Conservation (phyloP, 1,140 invertebrate species). For the Hycleus cichorii region DNA sequence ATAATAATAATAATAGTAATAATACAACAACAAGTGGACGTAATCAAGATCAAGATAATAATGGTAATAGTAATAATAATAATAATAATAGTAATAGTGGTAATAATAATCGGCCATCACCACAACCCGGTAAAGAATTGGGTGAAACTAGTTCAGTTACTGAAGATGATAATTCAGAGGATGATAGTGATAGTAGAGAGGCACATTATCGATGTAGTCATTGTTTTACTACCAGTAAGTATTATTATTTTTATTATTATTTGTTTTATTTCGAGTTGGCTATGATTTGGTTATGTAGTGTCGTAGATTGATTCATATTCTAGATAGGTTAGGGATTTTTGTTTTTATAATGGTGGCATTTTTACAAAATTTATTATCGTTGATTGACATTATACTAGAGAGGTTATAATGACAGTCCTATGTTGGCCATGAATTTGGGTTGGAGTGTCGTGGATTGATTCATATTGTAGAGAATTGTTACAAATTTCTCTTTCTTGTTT, state of each 20-base stretch:
- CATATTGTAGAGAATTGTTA: too few relatives aligned
- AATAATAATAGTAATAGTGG: constrained; percentile 20
- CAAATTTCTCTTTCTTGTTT: too few relatives aligned
- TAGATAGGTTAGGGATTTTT: too few relatives aligned
- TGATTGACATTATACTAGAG: too few relatives aligned
- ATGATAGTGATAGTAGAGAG: constrained; percentile 85
- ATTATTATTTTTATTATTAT: constrained; percentile 1
- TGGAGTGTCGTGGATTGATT: too few relatives aligned
- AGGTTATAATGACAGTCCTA: too few relatives aligned
- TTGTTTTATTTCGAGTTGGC: too few relatives aligned
- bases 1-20: constrained; percentile 29
- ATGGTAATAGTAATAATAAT: constrained; percentile 38
- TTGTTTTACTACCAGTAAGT: constrained; percentile 58
- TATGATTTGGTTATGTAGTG: too few relatives aligned
- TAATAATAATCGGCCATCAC: constrained; percentile 52
- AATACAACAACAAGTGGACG: constrained; percentile 43
- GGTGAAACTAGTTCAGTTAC: constrained; percentile 84
- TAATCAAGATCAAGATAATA: constrained; percentile 30
- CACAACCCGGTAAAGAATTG: constrained; percentile 50
- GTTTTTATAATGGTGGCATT: too few relatives aligned
- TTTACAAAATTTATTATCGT: too few relatives aligned
- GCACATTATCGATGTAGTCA: constrained; percentile 45
- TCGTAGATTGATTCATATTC: too few relatives aligned
- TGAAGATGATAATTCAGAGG: constrained; percentile 86
- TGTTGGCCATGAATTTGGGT: too few relatives aligned